Conservation (phyloP, 2,797 vertebrate genomes). For the Sebastes baramenuke region DNA sequence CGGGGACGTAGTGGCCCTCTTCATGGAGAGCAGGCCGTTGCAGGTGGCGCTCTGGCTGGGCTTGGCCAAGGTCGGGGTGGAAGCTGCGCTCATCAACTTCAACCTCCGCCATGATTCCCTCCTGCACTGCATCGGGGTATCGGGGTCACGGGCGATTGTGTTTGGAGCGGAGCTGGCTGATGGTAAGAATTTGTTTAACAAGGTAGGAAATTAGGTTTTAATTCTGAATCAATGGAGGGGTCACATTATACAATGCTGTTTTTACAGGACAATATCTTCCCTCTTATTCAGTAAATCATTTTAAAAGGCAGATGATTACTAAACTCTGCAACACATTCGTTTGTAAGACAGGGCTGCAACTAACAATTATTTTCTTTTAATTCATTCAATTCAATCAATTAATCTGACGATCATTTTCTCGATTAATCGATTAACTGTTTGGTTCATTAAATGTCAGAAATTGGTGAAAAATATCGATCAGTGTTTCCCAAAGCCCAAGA, state of each 20-base stretch:
- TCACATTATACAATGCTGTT: neutral
- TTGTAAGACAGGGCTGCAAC: too few relatives aligned
- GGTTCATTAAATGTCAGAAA: too few relatives aligned
- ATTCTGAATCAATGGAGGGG: neutral
- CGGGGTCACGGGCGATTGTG: conserved; percentile 85
- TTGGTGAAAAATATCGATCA: too few relatives aligned
- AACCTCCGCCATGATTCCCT: conserved; percentile 88
- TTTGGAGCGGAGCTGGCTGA: conserved; percentile 89
- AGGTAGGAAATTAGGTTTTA: neutral
- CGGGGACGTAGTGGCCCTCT: conserved; percentile 90
- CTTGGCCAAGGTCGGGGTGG: conserved; percentile 89
- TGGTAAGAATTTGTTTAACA: conserved; percentile 78
- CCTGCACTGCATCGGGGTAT: conserved; percentile 86
- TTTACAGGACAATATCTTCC: neutral
- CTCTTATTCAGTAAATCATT: neutral
- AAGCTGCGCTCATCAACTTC: conserved; percentile 91
- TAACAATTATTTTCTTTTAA: too few relatives aligned
- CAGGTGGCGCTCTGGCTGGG: conserved; percentile 93
- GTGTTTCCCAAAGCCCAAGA: too few relatives aligned
- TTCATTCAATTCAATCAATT: too few relatives aligned
- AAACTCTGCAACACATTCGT: neutral
- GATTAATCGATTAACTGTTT: neutral
- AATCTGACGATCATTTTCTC: too few relatives aligned
- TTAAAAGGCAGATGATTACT: neutral
- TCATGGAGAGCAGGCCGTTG: conserved; percentile 90